Percentiles rank a stretch among this genome's conserved stretches.
phyloP scores from a whole-genome alignment of 2,113 vertebrate species.

The Silurus meridionalis region DNA sequence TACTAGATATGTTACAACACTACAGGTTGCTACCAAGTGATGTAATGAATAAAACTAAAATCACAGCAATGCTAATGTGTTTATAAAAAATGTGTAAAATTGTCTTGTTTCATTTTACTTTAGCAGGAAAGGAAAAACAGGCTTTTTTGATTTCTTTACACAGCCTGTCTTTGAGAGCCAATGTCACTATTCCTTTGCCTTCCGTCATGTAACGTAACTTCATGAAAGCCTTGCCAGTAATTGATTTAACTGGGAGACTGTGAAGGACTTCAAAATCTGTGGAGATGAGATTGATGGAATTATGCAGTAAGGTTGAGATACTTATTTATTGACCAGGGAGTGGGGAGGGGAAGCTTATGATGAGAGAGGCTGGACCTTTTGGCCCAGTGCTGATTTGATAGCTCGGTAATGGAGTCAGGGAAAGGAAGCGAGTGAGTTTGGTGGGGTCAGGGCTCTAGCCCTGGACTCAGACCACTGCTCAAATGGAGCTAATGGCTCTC shows the following conservation, averaged over 20 bases:
- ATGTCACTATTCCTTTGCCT: conserved; percentile 40
- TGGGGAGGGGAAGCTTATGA: conserved; percentile 52
- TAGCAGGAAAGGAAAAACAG: conserved; percentile 4
- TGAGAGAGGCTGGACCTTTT: conserved; percentile 59
- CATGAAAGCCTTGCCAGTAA: conserved; percentile 56
- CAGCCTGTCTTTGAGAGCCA: conserved; percentile 27
- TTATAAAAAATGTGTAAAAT: not conserved
- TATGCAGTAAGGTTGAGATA: conserved; percentile 57
- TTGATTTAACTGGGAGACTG: conserved; percentile 65
- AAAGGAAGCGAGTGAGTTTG: not conserved
- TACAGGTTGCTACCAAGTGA: conserved; percentile 15
- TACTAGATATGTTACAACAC: not conserved
- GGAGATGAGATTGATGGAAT: conserved; percentile 61
- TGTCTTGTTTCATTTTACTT: not conserved
- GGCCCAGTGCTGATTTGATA: conserved; percentile 59
- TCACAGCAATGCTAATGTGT: not conserved
- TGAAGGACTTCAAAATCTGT: conserved; percentile 63
- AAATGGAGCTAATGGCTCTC: conserved; percentile 43
- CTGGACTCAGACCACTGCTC: conserved; percentile 40
- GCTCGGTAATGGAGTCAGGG: conserved; percentile 53
- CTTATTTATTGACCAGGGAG: conserved; percentile 62
- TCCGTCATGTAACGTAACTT: conserved; percentile 53
- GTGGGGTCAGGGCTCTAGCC: conserved; percentile 41
- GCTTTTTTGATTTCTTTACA: not conserved
- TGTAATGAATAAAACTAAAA: conserved; percentile 21